Percentiles rank a stretch among this genome's conserved stretches.
phyloP scores from a whole-genome alignment of 2,888 invertebrate species.

The Pecten maximus region DNA sequence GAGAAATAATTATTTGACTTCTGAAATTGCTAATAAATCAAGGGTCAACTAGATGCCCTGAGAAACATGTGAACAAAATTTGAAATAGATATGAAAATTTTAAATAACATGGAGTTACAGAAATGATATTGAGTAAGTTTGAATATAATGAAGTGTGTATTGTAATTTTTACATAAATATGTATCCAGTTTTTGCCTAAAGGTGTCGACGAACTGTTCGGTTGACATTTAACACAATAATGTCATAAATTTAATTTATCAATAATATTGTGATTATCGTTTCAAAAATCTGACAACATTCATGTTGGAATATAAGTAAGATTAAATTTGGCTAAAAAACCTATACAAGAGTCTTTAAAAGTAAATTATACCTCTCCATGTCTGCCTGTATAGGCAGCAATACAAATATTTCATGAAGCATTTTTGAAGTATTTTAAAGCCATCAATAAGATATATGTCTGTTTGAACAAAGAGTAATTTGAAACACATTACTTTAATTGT shows the following conservation, averaged over 20 bases:
- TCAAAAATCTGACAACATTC: not conserved
- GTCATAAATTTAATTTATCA: not conserved
- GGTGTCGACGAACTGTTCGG: not conserved
- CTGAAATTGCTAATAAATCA: too few relatives aligned
- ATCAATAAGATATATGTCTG: not conserved
- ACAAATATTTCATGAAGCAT: not conserved
- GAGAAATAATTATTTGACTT: too few relatives aligned
- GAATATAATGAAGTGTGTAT: too few relatives aligned
- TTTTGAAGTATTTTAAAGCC: not conserved
- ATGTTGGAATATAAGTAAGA: not conserved
- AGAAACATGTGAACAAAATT: too few relatives aligned
- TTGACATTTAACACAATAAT: not conserved
- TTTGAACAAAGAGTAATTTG: not conserved
- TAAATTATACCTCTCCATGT: not conserved
- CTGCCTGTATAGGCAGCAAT: not conserved
- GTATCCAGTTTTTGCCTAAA: not conserved
- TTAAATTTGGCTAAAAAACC: not conserved
- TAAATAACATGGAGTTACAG: too few relatives aligned
- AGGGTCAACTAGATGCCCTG: too few relatives aligned
- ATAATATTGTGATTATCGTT: slow-evolving; percentile 13
- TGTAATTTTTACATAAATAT: not conserved
- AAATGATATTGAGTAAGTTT: too few relatives aligned
- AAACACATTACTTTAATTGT: slow-evolving; percentile 28
- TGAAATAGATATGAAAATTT: too few relatives aligned
- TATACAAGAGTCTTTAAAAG: not conserved